Evolutionary conservation across 2,113 vertebrate genomes (phyloP), one percentile per base, ranked within the genome.

Genomic region (Aldabrachelys gigantea): DNA sequence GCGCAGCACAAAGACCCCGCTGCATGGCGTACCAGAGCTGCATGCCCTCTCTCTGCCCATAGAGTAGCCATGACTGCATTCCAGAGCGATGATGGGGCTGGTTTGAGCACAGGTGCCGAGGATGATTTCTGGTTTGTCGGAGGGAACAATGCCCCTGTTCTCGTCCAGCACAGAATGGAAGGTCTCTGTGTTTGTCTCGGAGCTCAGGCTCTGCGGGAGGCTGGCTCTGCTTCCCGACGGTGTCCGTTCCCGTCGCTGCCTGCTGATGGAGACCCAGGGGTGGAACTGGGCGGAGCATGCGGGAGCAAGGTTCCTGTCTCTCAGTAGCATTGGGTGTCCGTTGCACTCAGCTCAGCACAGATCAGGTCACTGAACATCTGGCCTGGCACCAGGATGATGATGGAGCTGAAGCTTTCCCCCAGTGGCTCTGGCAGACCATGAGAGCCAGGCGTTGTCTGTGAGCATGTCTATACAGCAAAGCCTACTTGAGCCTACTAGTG

Each of bases 1-100:
- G 29, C 1, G 11, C 50, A 3, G 8, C 17, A 22, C 6, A 27
- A 82, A 2, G 24, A 5, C 16, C 12, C n/a, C 3, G 8, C 41
- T 41, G 4, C n/a, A 38, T n/a, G n/a, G n/a, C 12, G 22, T 53
- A 44, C n/a, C 75, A 75, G 8, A 3, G 7, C 5, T 75, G n/a
- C 57, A 27, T 27, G 59, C 22, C 76, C 78, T n/a, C 86, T 90
- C 56, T n/a, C 7, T 10, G 35, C 84, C 38, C 56, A 52, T 10
- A 54, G 62, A 79, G 44, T 27, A 22, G 4, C 8, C 10, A 24
- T 16, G 47, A 8, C 31, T 87, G 13, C 25, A 65, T 80, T 14
- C 21, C 44, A 44, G 4, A 24, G 49, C 38, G 78, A 25, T 49
- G 72, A 11, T 9, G 25, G 21, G 10, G 9, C 19, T 24, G n/a